Evolutionary conservation across 2,888 invertebrate species (phyloP), one percentile per base, ranked within the genome.

Genomic region (Erebia ligea): DNA sequence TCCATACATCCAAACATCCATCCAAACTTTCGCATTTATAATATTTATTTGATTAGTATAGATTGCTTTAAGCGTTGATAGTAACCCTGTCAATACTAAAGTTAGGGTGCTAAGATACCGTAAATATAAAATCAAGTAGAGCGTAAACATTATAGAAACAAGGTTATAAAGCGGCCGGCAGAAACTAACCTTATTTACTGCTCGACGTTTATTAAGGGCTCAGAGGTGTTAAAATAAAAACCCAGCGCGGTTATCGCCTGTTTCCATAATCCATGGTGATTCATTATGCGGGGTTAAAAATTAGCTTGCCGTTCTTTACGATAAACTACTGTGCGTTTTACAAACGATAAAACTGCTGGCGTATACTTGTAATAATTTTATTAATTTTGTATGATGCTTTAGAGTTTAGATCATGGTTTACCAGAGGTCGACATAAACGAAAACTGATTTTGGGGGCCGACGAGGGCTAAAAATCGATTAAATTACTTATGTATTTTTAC

Each of bases 121-220:
- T 34, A 58, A 58, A 58, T 59, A 42, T 59, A 59, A 61, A 42
- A 61, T 61, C 45, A 21, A 11, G 45, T 19, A 13, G 19, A 61
- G 19, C 42, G 15, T 61, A 61, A 61, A 61, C 61, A 61, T 19
- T 17, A 19, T 45, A 19, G 19, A 61, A 42, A 42, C 11, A 19
- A 19, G 17, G 19, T 61, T 45, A 45, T 45, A 45, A 19, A 10
- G 19, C 61, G 19, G 10, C 19, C 19, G 19, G 17, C 19, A 15
- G 61, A 13, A 61, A 61, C 42, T 61, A 45, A 61, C 45, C 61
- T 42, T 61, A 19, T 61, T 42, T 17, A 61, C 19, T 15, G 61
- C 19, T 19, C 45, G 42, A 42, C 19, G 45, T 19, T 4, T 11
- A 19, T 52, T 17, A 13, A 34, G 61, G 61, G 61, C 61, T 13